Evolutionary conservation across 2,888 invertebrate genomes (phyloP), one percentile per base, ranked within the genome.

Genomic region (Dolichopus griseipennis): DNA sequence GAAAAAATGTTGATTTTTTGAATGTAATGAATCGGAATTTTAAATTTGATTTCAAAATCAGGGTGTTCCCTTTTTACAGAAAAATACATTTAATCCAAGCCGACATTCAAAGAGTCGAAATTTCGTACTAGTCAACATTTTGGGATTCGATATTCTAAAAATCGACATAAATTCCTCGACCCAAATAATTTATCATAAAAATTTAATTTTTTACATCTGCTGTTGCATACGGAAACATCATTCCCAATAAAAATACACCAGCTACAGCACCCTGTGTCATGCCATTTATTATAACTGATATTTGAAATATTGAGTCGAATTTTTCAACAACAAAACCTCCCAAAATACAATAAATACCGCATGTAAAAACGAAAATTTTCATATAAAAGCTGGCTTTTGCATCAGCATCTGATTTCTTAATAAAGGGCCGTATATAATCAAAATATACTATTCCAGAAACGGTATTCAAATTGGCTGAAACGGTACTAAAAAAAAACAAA

Each of bases 241-340:
- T 87, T 41, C 89, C 90, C 52, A 90, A 76, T 8, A 86, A 81
- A 74, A 90, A 90, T 3, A 88, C 83, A 0, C 87, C 89, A 72
- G 86, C 84, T 0, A 87, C 84, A 5, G 88, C 86, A 18, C 89
- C 88, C 9, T 87, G 81, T 8, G 82, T 79, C 5, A 84, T 76
- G 18, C 84, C 84, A 64, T 79, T 77, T 61, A 83, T 78, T 3
- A 82, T 82, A 41, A 79, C 77, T 0, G 80, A 74, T 21, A 84
- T 77, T 76, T 85, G 84, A 9, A 86, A 71, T 22, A 86, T 82
- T 10, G 83, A 83, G 33, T 82, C 79, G 27, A 86, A 79, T 66
- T 81, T 75, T 27, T 84, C 78, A 18, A 81, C 81, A 22, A 79
- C 43, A 27, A 78, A 72, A 12, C 82, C 82, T 4, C 89, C 80